A percentile compares a stretch with the other conserved stretches of the same genome.
Conservation (phyloP, 2,888 invertebrate species). For the Physocephala rufipes region DNA sequence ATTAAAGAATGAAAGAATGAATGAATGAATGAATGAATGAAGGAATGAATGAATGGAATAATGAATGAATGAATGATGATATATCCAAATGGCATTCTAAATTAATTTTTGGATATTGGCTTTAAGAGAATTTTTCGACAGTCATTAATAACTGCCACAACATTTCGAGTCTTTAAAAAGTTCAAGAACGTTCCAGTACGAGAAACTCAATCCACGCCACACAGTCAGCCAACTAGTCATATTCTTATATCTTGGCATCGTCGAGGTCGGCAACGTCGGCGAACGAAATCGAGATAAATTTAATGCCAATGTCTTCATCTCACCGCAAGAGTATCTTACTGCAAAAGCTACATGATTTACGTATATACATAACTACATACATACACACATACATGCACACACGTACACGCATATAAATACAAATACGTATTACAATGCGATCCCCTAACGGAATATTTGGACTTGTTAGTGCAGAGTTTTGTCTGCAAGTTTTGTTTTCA, state of each 20-base stretch:
- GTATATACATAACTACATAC: too few species aligned
- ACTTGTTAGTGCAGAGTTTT: background rate
- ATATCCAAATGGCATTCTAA: too few species aligned
- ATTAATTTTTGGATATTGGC: too few species aligned
- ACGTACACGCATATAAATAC: background rate
- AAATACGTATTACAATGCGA: background rate
- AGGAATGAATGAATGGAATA: too few species aligned
- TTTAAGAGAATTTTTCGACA: too few species aligned
- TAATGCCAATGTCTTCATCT: constrained; percentile 41
- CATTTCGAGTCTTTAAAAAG: too few species aligned
- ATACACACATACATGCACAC: background rate
- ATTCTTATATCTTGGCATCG: background rate
- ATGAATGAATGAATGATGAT: too few species aligned
- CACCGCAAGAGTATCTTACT: background rate
- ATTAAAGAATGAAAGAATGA: too few species aligned
- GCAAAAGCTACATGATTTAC: background rate
- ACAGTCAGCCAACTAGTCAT: background rate
- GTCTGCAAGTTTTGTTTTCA: background rate
- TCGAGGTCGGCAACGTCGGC: background rate
- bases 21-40: too few species aligned
- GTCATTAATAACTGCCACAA: too few species aligned
- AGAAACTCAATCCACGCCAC: background rate
- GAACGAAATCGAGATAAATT: constrained; percentile 35
- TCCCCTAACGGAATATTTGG: constrained; percentile 16
- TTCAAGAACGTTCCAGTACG: too few species aligned